Evolutionary conservation across 2,888 invertebrate genomes (phyloP), one percentile per base, ranked within the genome.

Genomic region (Ophion ventricosus): DNA sequence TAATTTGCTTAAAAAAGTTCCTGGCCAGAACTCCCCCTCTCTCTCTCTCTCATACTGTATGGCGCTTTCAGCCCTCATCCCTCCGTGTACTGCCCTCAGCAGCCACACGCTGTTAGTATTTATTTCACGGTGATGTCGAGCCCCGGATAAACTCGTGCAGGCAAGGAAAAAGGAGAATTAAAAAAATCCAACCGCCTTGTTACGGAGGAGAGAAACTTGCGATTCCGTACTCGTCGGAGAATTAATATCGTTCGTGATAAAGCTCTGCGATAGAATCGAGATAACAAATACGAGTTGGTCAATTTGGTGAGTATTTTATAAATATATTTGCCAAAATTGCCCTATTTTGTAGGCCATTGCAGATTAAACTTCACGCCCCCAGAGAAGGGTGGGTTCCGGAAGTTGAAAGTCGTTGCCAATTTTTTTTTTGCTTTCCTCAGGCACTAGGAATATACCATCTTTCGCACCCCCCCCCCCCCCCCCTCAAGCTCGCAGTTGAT

Each of bases 1-100:
- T 91, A 92, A 92, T 91, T 91, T 90, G 89, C 88, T 91, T 90
- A 89, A 91, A 90, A 90, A 91, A 91, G 90, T 91, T 91, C 89
- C 86, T 73, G 87, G 86, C 86, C 83, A 86, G 59, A 66, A 83
- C 82, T 81, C 70, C 85, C 82, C 83, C 85, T 72, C 80, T 84
- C 83, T 80, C 59, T 82, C 73, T 80, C 70, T 81, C 75, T 66
- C 73, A 20, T 56, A 1, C 25, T 29, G 35, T 70, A 56, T 69
- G 26, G 43, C 67, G 77, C 69, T 4, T 56, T 14, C 69, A 73
- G 73, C 61, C 73, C 78, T 64, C 54, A 78, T 70, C 84, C 80
- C 78, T 70, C 76, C 40, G 66, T 43, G 72, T 49, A 49, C 84
- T 82, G 84, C 84, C 84, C 84, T 82, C 82, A 82, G 82, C 82